Base-by-base conservation (phyloP, 2,797 vertebrate genomes). In the Acropternis orthonyx region DNA sequence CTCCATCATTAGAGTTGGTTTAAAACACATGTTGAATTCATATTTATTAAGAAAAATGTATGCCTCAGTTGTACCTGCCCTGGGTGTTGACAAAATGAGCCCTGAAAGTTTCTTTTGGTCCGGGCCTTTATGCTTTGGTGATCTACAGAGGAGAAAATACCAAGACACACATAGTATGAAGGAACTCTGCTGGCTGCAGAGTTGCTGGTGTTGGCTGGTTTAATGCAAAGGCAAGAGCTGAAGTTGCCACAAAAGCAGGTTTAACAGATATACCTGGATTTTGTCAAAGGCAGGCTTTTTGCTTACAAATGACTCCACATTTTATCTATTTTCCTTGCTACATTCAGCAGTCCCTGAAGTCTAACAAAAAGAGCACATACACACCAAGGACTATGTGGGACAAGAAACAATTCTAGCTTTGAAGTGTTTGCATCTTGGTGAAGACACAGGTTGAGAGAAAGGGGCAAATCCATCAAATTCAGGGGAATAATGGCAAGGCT, bases 101-200 rank as follows among this genome's bases (percentile, higher is more conserved):
- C 21, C 78, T 28, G 7, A 68, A 79, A 63, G 37, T 61, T 39
- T 41, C 26, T 65, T 80, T 32, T 43, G 8, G 36, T 73, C 52
- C 43, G 56, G 30, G 10, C 74, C 18, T 79, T 76, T 72, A 46
- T 17, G 18, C 72, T 34, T 11, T 36, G 14, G 46, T 32, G 34
- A 82, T 20, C 41, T 56, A 23, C 13, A 26, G 2, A 27, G 30
- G 11, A 69, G 21, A 86, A 77, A 83, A 55, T 20, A 77, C 12
- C 39, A 73, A 73, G 37, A 37, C 13, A 65, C 27, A 43, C 0
- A 0, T 1, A 28, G 30, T n/a, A 24, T 10, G 22, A 46, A 74
- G 85, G n/a, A 51, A 39, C 19, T 41, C 1, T 1, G 10, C 28
- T 21, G 34, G 63, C 23, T 66, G 34, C 88, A 80, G 62, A 51